phyloP scores from a whole-genome alignment of 2,888 invertebrate genomes.

The Drosophila dives region DNA sequence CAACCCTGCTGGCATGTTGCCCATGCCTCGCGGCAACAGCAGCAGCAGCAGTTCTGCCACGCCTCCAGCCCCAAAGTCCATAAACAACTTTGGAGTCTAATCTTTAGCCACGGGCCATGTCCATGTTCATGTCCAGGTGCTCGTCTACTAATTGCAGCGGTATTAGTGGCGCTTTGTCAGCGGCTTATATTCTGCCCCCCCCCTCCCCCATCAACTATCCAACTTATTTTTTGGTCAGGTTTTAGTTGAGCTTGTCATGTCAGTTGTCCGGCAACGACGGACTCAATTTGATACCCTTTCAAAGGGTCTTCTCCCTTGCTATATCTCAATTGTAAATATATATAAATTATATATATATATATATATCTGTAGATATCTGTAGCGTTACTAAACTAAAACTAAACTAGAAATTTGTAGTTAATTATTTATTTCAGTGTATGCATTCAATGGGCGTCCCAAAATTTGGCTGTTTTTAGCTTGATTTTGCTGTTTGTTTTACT shows the following conservation, averaged over 20 bases:
- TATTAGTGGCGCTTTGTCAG: constrained; percentile 77
- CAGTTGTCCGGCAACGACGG: constrained; percentile 31
- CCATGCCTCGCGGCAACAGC: constrained; percentile 8
- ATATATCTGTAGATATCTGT: background rate
- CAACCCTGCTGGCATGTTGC: constrained; percentile 53
- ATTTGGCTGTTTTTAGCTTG: background rate
- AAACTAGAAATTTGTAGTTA: too few relatives aligned
- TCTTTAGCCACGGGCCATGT: constrained; percentile 59
- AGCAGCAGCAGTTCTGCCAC: background rate
- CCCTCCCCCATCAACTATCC: too few relatives aligned
- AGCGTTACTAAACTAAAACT: too few relatives aligned
- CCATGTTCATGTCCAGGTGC: constrained; percentile 62
- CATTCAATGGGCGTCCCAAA: background rate
- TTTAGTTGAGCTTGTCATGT: constrained; percentile 60
- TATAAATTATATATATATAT: too few relatives aligned
- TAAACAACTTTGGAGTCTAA: constrained; percentile 75
- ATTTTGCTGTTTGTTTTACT: background rate
- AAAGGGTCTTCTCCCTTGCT: background rate
- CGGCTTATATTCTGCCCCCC: constrained; percentile 58
- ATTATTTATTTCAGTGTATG: too few relatives aligned
- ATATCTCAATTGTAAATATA: background rate
- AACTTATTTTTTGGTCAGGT: constrained; percentile 10
- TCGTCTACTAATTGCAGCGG: constrained; percentile 75
- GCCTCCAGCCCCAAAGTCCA: constrained; percentile 49
- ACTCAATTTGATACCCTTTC: constrained; percentile 27